Conservation (phyloP, 2,888 invertebrate genomes). For the Caenorhabditis sp. region DNA sequence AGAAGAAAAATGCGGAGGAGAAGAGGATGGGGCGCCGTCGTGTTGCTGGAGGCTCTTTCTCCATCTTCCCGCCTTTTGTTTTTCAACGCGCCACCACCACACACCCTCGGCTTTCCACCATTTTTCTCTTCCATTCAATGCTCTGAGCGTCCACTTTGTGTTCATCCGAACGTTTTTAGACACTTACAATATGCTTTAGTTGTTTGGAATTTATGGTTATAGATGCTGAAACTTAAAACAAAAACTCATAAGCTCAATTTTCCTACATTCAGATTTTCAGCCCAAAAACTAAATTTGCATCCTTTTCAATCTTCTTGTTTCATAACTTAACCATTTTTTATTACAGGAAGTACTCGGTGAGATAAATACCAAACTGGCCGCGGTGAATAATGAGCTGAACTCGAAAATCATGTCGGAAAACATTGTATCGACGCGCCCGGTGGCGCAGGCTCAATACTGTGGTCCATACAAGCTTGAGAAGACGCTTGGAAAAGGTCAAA, state of each 20-base stretch:
- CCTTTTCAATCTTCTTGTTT: not conserved
- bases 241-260: too few relatives aligned
- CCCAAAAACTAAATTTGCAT: too few relatives aligned
- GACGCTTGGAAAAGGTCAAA: constrained; percentile 99
- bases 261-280: too few relatives aligned
- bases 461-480: constrained; percentile 99
- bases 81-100: constrained; percentile 45
- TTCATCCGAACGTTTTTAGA: constrained; percentile 2
- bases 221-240: too few relatives aligned
- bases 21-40: constrained; percentile 31
- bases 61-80: constrained; percentile 44
- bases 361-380: constrained; percentile 79
- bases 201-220: too few relatives aligned
- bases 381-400: constrained; percentile 81
- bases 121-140: constrained; percentile 45
- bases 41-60: constrained; percentile 28
- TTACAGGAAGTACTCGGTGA: constrained; percentile 78
- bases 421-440: constrained; percentile 67
- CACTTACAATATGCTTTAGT: not conserved
- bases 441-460: constrained; percentile 89
- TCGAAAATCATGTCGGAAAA: constrained; percentile 78
- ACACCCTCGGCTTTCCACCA: constrained; percentile 30
- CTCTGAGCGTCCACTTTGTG: constrained; percentile 5
- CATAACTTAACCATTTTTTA: not conserved
- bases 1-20: constrained; percentile 2